Evolutionary conservation across 2,888 invertebrate genomes (phyloP), one percentile per base, ranked within the genome.

Genomic region (Seira ritae): DNA sequence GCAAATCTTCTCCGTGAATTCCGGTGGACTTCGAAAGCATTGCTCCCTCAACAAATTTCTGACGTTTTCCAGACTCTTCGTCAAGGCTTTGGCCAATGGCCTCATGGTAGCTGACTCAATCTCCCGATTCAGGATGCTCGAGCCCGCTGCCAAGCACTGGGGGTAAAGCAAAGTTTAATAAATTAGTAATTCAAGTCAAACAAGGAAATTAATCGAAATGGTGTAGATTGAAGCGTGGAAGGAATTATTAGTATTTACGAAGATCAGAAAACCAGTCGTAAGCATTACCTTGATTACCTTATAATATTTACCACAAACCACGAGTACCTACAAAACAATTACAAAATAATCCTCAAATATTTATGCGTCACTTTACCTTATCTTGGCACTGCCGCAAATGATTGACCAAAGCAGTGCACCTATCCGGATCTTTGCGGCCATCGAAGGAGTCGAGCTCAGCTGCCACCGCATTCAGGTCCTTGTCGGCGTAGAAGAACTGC

Each of bases 361-460:
- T n/a, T 31, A 31, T 31, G 2, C 31, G 31, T 31, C 71, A 55
- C n/a, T 23, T 80, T 89, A 92, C 92, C 90, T 92, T 92, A 90
- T 93, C 95, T 93, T 98, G 98, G 88, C 97, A 97, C 90, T 96
- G 97, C 77, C 99, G 93, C 89, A 99, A 92, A 91, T 98, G 96
- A 91, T 97, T 98, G 89, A 99, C 99, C 90, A 99, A 93, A 22
- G 95, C 94, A 78, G 98, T 97, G 91, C 99, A 99, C 91, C 99
- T 92, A 91, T 98, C 98, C 0, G 98, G 99, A 91, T 99, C 99
- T 90, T 98, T 97, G 68, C 98, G 93, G n/a, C 99, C 99, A 92
- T 99, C 99, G 92, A 99, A 99, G 89, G 98, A 98, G 92, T 99
- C 99, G 92, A 99, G 91, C 92, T 99, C 99, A 87, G 96, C 95